Evolutionary conservation across 1,140 invertebrate genomes (phyloP).

Genomic region (Akabosia matsudoensis): DNA sequence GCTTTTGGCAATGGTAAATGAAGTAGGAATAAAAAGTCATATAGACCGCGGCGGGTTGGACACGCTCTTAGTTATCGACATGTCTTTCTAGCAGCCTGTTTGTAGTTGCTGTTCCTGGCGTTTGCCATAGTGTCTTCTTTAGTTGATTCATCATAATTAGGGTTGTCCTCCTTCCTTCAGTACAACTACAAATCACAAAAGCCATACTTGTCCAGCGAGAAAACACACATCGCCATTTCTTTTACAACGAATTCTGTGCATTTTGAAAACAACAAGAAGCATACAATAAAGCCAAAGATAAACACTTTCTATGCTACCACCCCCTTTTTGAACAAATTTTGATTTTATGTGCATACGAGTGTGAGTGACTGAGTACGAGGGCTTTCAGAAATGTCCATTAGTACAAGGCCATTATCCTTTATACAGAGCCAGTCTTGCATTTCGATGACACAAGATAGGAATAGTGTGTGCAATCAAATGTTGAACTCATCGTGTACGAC

Average conservation of each 20-base stretch:
- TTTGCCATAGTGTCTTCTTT: background rate
- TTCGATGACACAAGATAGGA: background rate
- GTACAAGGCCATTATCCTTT: background rate
- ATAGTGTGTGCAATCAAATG: background rate
- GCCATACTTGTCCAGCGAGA: background rate
- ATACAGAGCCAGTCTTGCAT: background rate
- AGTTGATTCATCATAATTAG: conserved; percentile 11
- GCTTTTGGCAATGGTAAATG: background rate
- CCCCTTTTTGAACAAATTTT: background rate
- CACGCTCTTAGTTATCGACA: conserved; percentile 5
- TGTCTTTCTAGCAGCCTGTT: background rate
- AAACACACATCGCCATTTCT: background rate
- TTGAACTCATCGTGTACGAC: background rate
- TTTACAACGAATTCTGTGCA: background rate
- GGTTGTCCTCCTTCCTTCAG: background rate
- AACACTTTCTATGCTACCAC: too few species aligned
- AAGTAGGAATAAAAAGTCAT: background rate
- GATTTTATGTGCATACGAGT: background rate
- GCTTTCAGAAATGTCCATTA: background rate
- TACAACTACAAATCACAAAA: too few species aligned
- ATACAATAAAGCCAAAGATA: background rate
- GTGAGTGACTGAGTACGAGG: background rate
- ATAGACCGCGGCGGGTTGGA: background rate
- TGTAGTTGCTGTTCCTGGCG: background rate
- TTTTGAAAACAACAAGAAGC: background rate